These are phyloP conservation scores for Desmophyllum pertusum DNA, from an alignment of 92 coral and sea anemone species.

Conservation along the genomic window DNA sequence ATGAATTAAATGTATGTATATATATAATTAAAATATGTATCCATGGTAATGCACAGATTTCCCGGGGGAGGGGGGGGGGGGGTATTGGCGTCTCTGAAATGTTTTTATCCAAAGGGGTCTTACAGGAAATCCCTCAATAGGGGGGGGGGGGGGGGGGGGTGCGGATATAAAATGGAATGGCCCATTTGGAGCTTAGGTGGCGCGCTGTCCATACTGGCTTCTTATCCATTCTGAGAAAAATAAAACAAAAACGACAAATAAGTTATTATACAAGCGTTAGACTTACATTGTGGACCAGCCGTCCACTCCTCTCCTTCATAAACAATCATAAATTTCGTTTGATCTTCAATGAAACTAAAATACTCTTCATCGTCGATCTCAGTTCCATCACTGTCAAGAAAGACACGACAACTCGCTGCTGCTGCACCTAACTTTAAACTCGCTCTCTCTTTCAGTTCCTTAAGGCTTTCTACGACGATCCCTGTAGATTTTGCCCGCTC, in stretches of 20 bases:
- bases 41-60: too few species aligned
- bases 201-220: too few species aligned
- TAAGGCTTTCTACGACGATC: slow-evolving; percentile 65
- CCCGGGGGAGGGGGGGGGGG: too few species aligned
- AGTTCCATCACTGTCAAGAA: slow-evolving; percentile 89
- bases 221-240: not conserved
- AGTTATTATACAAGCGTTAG: too few species aligned
- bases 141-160: too few species aligned
- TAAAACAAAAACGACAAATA: not conserved
- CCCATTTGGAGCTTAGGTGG: too few species aligned
- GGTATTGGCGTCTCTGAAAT: too few species aligned
- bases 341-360: slow-evolving; percentile 76
- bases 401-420: slow-evolving; percentile 67
- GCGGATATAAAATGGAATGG: too few species aligned
- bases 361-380: slow-evolving; percentile 92
- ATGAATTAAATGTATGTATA: too few species aligned
- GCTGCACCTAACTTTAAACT: slow-evolving; percentile 48
- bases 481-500: slow-evolving; percentile 74
- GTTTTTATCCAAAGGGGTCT: too few species aligned
- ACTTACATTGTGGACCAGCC: slow-evolving; percentile 58
- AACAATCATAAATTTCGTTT: slow-evolving; percentile 79
- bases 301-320: slow-evolving; percentile 70
- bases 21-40: too few species aligned
- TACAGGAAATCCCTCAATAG: too few species aligned
- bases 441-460: slow-evolving; percentile 72